Evolutionary conservation across 2,888 invertebrate species (phyloP), one percentile per base, ranked within the genome.

Genomic region (Hololepta plana): DNA sequence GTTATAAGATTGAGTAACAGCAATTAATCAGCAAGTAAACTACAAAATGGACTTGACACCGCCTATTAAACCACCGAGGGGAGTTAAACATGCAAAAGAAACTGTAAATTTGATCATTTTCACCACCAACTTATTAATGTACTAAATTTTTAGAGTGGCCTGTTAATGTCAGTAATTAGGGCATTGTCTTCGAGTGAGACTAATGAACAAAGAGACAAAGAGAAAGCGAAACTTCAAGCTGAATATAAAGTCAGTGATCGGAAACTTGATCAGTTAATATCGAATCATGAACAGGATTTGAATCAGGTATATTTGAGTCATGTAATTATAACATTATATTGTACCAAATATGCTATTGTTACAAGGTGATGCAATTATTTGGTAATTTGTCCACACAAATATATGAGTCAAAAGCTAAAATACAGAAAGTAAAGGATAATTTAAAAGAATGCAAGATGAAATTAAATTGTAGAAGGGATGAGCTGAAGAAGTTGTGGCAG

Each of bases 101-200:
- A 80, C 82, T 49, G 82, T 80, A 64, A 62, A 56, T 41, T 16
- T 10, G 10, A 16, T 9, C 5, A 24, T 12, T 24, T 6, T 8
- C 9, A 13, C 6, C 9, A 9, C 3, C 7, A 20, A 24, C 20
- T 13, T 23, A n/a, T 23, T 7, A 11, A 3, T 11, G 7, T 9
- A 11, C 19, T 20, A 11, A 10, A 10, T 32, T 44, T 44, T 22
- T 53, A 82, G 82, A 79, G 79, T 50, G 81, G 84, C 29, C 62
- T 84, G 30, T 60, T 96, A 39, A 93, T 95, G 73, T 85, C 88
- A 30, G 91, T 96, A 23, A 91, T 96, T 38, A 72, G 91, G 37
- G 88, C 91, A 1, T 57, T 96, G 31, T 91, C 91, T 13, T 81
- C 90, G 5, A 88, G 88, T 59, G 88, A 87, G 52, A 88, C 85